phyloP scores from a whole-genome alignment of 2,888 invertebrate genomes.

The Ectemnius cavifrons region DNA sequence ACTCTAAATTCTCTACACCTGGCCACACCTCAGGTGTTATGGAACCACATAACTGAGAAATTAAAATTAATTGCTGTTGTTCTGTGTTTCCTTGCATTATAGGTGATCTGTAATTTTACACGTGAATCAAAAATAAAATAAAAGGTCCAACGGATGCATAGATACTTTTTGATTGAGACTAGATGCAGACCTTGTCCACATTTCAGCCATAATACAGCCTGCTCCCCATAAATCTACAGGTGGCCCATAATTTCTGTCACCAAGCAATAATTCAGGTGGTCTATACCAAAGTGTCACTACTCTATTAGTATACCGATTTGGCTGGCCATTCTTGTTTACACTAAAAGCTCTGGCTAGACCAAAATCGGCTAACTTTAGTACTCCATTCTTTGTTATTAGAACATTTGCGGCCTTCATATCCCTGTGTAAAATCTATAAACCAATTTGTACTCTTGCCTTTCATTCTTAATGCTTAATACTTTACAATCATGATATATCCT shows the following conservation, averaged over 20 bases:
- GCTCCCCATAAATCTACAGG: slow-evolving; percentile 98
- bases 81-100: slow-evolving; percentile 98
- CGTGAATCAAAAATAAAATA: neutral
- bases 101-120: slow-evolving; percentile 81
- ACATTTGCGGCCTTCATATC: slow-evolving; percentile 99
- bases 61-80: slow-evolving; percentile 95
- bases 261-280: slow-evolving; percentile 84
- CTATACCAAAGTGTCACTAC: slow-evolving; percentile 98
- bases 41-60: slow-evolving; percentile 97
- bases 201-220: slow-evolving; percentile 99
- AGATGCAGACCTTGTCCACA: slow-evolving; percentile 90
- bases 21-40: slow-evolving; percentile 97
- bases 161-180: neutral
- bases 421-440: slow-evolving; percentile 87
- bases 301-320: slow-evolving; percentile 95
- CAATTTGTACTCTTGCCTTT: neutral
- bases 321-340: slow-evolving; percentile 90
- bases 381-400: slow-evolving; percentile 95
- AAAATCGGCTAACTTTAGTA: slow-evolving; percentile 97
- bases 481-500: neutral
- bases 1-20: slow-evolving; percentile 92
- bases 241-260: slow-evolving; percentile 96
- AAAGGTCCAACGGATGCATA: neutral
- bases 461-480: too few relatives aligned
- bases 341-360: slow-evolving; percentile 97